Conservation (phyloP, 2,888 invertebrate species). For the Rotaria magnacalcarata region DNA sequence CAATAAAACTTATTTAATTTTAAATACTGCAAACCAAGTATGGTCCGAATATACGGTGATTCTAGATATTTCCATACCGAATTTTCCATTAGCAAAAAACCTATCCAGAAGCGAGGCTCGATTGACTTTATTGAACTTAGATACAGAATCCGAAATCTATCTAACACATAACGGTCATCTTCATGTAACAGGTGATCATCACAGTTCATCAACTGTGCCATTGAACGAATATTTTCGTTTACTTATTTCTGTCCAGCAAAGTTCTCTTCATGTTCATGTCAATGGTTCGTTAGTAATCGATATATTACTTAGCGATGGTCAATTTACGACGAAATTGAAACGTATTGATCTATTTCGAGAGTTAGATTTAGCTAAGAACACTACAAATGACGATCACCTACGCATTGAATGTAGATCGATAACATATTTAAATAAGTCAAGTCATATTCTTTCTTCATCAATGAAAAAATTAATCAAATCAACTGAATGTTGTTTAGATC, state of each 20-base stretch:
- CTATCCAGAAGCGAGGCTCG: too few relatives aligned
- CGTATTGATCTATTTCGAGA: neutral
- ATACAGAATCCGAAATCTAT: neutral
- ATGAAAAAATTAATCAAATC: neutral
- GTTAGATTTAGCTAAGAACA: neutral
- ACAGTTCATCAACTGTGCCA: neutral
- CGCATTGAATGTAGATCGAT: slow-evolving; percentile 13
- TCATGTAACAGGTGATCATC: neutral
- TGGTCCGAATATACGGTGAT: neutral
- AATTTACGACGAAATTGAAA: neutral
- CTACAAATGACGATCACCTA: neutral
- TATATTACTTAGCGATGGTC: neutral
- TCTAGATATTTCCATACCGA: neutral
- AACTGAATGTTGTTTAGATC: neutral
- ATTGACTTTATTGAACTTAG: neutral
- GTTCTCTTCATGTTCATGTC: neutral
- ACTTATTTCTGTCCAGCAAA: neutral
- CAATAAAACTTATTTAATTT: neutral
- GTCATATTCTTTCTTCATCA: neutral
- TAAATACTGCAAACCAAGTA: neutral
- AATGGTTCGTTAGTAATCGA: neutral
- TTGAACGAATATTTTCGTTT: neutral
- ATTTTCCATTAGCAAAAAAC: neutral
- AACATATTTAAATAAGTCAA: neutral
- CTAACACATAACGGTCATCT: neutral